A percentile compares a stretch with the other conserved stretches of the same genome.
phyloP scores from a whole-genome alignment of 2,888 invertebrate genomes.

The Clostera curtula region DNA sequence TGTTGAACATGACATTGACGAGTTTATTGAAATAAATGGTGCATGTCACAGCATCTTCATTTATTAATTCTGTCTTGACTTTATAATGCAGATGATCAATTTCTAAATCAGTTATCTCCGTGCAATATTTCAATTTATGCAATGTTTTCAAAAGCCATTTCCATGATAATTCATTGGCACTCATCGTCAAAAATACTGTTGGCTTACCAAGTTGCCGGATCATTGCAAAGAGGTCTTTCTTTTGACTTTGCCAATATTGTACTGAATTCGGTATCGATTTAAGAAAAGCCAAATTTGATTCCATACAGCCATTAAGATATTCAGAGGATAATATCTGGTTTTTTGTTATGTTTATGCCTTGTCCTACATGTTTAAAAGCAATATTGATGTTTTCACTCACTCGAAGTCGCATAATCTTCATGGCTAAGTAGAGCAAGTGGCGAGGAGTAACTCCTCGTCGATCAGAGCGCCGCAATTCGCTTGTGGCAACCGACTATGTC shows the following conservation, averaged over 20 bases:
- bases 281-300: too few species aligned
- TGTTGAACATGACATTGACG: constrained; percentile 19
- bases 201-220: too few species aligned
- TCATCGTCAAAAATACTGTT: too few species aligned
- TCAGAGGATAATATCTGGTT: constrained; percentile 22
- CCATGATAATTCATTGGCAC: too few species aligned
- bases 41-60: constrained; percentile 19
- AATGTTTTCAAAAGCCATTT: constrained; percentile 13
- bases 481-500: constrained; percentile 29
- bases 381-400: constrained; percentile 8
- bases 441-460: constrained; percentile 30
- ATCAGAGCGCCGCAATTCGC: constrained; percentile 31
- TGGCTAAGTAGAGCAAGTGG: constrained; percentile 28
- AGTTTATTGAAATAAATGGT: constrained; percentile 23
- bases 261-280: too few species aligned
- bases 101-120: constrained; percentile 3
- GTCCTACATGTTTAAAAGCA: constrained; percentile 19
- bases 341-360: constrained; percentile 23
- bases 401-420: constrained; percentile 27
- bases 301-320: constrained; percentile 25
- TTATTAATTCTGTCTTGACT: constrained; percentile 11
- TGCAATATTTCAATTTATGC: constrained; percentile 15
- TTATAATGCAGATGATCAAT: constrained; percentile 5
- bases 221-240: too few species aligned
- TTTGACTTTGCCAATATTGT: too few species aligned